phyloP scores from a whole-genome alignment of 2,797 vertebrate genomes.

The Siniperca undulata region DNA sequence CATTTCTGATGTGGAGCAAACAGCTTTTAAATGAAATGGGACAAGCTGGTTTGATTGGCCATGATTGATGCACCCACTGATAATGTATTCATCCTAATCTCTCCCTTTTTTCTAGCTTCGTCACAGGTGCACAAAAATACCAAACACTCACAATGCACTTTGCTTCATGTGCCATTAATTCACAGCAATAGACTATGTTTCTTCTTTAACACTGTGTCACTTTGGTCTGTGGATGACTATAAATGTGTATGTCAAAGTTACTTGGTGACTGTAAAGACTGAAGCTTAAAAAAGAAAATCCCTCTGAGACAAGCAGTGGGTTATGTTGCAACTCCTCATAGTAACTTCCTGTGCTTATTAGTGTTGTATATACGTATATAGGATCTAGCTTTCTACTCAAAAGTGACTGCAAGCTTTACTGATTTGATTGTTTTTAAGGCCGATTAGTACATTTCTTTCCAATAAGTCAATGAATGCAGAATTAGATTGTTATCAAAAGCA shows the following conservation, averaged over 20 bases:
- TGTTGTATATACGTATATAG: not conserved
- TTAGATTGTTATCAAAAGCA: not conserved
- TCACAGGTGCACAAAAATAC: slow-evolving; percentile 13
- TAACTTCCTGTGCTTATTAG: slow-evolving; percentile 46
- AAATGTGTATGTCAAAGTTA: not conserved
- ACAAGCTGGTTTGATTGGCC: slow-evolving; percentile 14
- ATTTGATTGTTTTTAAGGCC: not conserved
- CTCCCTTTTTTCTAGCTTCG: not conserved
- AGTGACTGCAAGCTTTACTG: not conserved
- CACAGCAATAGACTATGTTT: slow-evolving; percentile 5
- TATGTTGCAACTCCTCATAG: slow-evolving; percentile 36
- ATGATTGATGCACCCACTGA: not conserved
- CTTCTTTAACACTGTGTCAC: slow-evolving; percentile 10
- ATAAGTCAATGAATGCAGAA: not conserved
- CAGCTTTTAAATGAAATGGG: slow-evolving; percentile 16
- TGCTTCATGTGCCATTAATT: not conserved
- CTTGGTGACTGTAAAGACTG: not conserved
- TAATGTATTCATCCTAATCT: slow-evolving; percentile 1
- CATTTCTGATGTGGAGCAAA: slow-evolving; percentile 5
- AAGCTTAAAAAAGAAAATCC: slow-evolving; percentile 40
- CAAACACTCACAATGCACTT: not conserved
- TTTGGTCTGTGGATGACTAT: not conserved
- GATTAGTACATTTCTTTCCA: not conserved
- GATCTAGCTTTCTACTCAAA: slow-evolving; percentile 4
- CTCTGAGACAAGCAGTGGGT: slow-evolving; percentile 11